Conservation (phyloP, 1,140 invertebrate species). For the Hyles euphorbiae region DNA sequence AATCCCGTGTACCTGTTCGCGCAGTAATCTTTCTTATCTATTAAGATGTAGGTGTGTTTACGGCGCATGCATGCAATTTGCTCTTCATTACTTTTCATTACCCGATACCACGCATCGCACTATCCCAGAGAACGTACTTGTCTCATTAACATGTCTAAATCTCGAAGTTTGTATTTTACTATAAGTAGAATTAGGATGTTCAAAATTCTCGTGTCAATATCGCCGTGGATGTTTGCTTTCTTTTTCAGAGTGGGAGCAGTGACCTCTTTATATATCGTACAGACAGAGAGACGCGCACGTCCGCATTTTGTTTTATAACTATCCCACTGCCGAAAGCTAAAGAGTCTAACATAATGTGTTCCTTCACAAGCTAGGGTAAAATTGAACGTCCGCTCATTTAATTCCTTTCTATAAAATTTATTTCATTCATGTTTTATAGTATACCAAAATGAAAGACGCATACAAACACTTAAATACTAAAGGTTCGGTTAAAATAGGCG, state of each 20-base stretch:
- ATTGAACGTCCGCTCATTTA: conserved; percentile 34
- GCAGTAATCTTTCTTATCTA: not conserved
- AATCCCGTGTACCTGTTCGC: conserved; percentile 10
- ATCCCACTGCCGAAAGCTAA: conserved; percentile 17
- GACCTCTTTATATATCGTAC: conserved; percentile 62
- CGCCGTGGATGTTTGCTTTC: conserved; percentile 16
- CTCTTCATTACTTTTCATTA: not conserved
- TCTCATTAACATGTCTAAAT: not conserved
- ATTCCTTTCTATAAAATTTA: no score
- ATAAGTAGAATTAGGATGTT: conserved; percentile 1
- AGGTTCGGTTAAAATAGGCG: no score
- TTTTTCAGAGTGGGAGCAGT: conserved; percentile 37
- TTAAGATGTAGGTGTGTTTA: no score
- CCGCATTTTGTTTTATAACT: conserved; percentile 62
- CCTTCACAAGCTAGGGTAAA: conserved; percentile 4
- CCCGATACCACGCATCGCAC: not conserved
- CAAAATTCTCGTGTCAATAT: conserved; percentile 22
- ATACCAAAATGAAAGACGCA: no score
- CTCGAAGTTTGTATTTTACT: no score
- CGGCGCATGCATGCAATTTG: not conserved
- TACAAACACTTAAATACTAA: no score
- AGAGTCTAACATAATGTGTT: conserved; percentile 21
- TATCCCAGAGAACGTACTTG: not conserved
- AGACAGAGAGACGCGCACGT: conserved; percentile 62
- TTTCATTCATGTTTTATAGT: no score